Base-by-base conservation (phyloP, 30 jellyfish, hydroid and myxozoan genomes). In the Catostylus mosaicus region DNA sequence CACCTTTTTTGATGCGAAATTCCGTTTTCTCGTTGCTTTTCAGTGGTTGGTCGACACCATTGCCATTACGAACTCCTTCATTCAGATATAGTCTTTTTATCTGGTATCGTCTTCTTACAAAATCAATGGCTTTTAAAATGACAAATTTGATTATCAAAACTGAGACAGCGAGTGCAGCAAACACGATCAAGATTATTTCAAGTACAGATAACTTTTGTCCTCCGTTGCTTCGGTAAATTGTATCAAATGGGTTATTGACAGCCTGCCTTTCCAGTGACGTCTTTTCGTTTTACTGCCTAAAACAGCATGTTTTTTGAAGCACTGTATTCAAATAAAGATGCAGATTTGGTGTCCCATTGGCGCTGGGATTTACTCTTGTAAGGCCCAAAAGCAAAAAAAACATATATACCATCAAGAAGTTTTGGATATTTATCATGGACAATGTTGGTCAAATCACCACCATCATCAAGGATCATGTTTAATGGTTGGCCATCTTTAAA, bases 381-480 rank as follows among this genome's bases (percentile, higher is more conserved):
- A n/a, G n/a, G n/a, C n/a, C n/a, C n/a, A n/a, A n/a, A n/a, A n/a
- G n/a, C n/a, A n/a, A n/a, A n/a, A n/a, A n/a, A n/a, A n/a, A n/a
- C n/a, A n/a, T n/a, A n/a, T n/a, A 24, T 65, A 83, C 97, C 97
- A 26, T 48, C 88, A 20, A 94, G 65, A 19, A 95, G 75, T 0
- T 95, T 88, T 10, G 95, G 97, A 75, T 82, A 85, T 61, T 83
- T 89, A 89, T 77, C 95, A 81, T 95, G 99, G 31, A 95, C 97
- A 62, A 86, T 88, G 63, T 89, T 85, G 73, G 97, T 95, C 65
- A 95, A 70, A 75, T 85, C 96, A 31, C 99, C 99, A 45, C 99
- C 99, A 84, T 95, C 99, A 83, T 95, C 99, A 16, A 95, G 82
- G 61, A 95, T 88, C 99, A 95, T 83, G 78, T 95, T 95, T 70